Evolutionary conservation across 1,140 invertebrate genomes (phyloP), one percentile per base, ranked within the genome.

Genomic region (Mya arenaria): DNA sequence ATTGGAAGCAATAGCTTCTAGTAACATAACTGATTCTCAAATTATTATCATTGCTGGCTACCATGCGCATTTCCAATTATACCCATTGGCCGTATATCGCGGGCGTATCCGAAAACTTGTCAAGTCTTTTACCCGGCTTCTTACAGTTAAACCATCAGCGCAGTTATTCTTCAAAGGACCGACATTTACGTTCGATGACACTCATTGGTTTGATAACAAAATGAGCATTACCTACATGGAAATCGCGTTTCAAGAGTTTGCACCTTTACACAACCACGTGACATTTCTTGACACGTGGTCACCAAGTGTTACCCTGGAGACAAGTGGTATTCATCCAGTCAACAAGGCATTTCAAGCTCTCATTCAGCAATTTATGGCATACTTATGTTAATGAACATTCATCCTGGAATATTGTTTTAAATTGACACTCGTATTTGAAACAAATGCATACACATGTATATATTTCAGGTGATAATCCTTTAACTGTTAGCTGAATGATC

Each of bases 381-480:
- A 78, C 44, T 23, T 78, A 55, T 78, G 75, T 48, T 75, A 41
- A 75, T n/a, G n/a, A n/a, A n/a, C n/a, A n/a, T n/a, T n/a, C n/a
- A n/a, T n/a, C n/a, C n/a, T n/a, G n/a, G n/a, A n/a, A n/a, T n/a
- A n/a, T n/a, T n/a, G n/a, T n/a, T n/a, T n/a, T n/a, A n/a, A n/a
- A n/a, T n/a, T n/a, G n/a, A n/a, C n/a, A n/a, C n/a, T n/a, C n/a
- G n/a, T n/a, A n/a, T n/a, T n/a, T n/a, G n/a, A n/a, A n/a, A n/a
- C n/a, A n/a, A n/a, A n/a, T n/a, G n/a, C n/a, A n/a, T n/a, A n/a
- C n/a, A n/a, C n/a, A n/a, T n/a, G n/a, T n/a, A n/a, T n/a, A n/a
- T n/a, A n/a, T n/a, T n/a, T n/a, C n/a, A n/a, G n/a, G n/a, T n/a
- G n/a, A n/a, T n/a, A n/a, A n/a, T n/a, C n/a, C n/a, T n/a, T n/a